Base-by-base conservation (phyloP, 2,113 vertebrate species). In the Myodes glareolus region DNA sequence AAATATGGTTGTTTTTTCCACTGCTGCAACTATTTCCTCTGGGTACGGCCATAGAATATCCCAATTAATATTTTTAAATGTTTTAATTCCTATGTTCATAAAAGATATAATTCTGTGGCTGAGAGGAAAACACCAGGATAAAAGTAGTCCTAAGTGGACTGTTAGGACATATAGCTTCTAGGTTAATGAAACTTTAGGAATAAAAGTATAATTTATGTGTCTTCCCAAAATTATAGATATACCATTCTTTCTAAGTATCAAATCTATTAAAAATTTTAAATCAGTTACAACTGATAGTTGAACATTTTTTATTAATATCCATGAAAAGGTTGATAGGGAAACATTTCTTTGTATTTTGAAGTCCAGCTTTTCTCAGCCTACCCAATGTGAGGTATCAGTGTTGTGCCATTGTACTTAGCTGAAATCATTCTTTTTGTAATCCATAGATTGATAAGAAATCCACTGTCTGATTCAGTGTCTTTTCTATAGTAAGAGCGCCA, bases 11-110 rank as follows among this genome's bases (percentile, higher is more conserved):
- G 31, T 63, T 94, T 78, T 78, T 95, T 90, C 8, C 68, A 42
- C 90, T 47, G n/a, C 88, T 88, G n/a, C 6, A 85, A 21, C 0
- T 90, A 42, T 95, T 95, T 96, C 25, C 47, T 96, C 94, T 92
- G 70, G 31, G 93, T 77, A 31, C 33, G 89, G 33, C 21, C 82
- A 81, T 1, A 94, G 58, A 96, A 81, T 1, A 84, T 12, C 21
- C 16, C 61, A 17, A 90, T 75, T 94, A 80, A 5, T 63, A 63
- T 42, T 88, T 91, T 73, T 11, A 94, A 94, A 50, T 92, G 25
- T 93, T 91, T 97, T 95, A 90, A 88, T 93, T 97, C 45, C 65
- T 76, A 1, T 63, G 12, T 70, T 58, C 61, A 6, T 78, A 67
- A 90, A 94, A 72, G 0, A 91, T 80, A 94, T 82, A 63, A 87